Evolutionary conservation across 2,797 vertebrate species (phyloP).

Genomic region (Cheirogaleus major): DNA sequence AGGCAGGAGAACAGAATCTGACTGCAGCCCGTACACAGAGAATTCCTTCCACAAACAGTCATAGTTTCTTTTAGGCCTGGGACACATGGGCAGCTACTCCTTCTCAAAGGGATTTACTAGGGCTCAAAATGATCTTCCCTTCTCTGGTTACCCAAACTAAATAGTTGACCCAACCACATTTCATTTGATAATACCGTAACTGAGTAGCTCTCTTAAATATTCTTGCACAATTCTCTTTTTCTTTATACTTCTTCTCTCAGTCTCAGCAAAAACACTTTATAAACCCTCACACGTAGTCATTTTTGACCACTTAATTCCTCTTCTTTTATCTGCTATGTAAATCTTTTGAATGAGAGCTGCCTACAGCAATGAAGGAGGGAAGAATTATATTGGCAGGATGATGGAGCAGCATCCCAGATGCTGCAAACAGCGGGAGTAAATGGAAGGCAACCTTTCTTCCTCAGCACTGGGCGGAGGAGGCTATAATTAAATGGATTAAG

Average conservation of each 20-base stretch:
- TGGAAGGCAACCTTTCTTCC: slow-evolving; percentile 7
- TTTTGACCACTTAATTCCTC: slow-evolving; percentile 16
- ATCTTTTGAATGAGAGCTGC: background rate
- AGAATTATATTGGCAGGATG: background rate
- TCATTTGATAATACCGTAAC: background rate
- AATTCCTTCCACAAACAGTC: slow-evolving; percentile 63
- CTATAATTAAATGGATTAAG: slow-evolving; percentile 7
- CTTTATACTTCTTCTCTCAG: background rate
- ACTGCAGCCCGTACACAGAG: background rate
- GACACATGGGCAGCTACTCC: background rate
- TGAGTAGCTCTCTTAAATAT: background rate
- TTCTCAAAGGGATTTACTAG: background rate
- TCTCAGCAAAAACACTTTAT: background rate
- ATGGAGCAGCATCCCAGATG: background rate
- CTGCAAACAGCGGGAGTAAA: background rate
- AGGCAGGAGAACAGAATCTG: background rate
- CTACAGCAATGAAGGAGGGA: background rate
- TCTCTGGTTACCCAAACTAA: slow-evolving; percentile 41
- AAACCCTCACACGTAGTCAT: background rate
- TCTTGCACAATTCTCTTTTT: background rate
- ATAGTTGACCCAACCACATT: background rate
- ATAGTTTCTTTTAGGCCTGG: slow-evolving; percentile 47
- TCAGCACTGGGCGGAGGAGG: background rate
- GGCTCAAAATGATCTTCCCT: background rate
- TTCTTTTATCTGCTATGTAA: slow-evolving; percentile 25